A percentile compares a stretch with the other conserved stretches of the same genome.
phyloP scores from a whole-genome alignment of 64 coral and sea anemone species.

The Acropora tenuis region DNA sequence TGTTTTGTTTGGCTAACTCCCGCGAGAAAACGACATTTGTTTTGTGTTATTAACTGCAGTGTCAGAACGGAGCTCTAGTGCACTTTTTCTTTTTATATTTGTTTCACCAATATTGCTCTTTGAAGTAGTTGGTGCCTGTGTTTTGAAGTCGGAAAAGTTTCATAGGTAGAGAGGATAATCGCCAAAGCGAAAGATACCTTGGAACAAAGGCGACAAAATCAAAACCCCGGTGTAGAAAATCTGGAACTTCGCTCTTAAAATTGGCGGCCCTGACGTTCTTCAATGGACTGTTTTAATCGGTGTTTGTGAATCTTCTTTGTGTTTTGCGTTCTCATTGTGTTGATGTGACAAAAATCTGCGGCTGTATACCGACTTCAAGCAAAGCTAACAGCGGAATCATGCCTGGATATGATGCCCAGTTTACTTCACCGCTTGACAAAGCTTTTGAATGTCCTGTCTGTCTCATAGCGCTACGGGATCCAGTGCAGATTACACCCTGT shows the following conservation, averaged over 20 bases:
- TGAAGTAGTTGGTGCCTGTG: background rate
- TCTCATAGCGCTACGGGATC: conserved; percentile 86
- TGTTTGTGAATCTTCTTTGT: background rate
- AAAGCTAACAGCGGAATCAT: conserved; percentile 36
- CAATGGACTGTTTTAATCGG: background rate
- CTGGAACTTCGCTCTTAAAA: background rate
- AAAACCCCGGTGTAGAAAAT: background rate
- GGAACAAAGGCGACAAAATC: background rate
- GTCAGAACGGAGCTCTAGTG: background rate
- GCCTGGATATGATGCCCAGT: conserved; percentile 95
- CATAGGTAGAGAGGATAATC: background rate
- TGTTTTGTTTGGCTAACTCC: background rate
- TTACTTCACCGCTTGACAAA: conserved; percentile 80
- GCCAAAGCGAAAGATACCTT: background rate
- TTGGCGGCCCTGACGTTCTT: too few species aligned
- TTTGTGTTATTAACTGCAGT: background rate
- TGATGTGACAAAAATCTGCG: background rate
- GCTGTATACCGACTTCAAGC: background rate
- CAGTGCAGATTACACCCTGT: conserved; percentile 95
- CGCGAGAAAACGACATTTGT: background rate
- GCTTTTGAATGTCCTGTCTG: conserved; percentile 96
- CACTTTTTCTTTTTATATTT: background rate
- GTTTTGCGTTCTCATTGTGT: background rate
- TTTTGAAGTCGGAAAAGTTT: background rate
- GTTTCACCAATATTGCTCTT: background rate